These are phyloP conservation scores for Alca torda DNA, from an alignment of 2,797 vertebrate genomes.

Conservation along the genomic window DNA sequence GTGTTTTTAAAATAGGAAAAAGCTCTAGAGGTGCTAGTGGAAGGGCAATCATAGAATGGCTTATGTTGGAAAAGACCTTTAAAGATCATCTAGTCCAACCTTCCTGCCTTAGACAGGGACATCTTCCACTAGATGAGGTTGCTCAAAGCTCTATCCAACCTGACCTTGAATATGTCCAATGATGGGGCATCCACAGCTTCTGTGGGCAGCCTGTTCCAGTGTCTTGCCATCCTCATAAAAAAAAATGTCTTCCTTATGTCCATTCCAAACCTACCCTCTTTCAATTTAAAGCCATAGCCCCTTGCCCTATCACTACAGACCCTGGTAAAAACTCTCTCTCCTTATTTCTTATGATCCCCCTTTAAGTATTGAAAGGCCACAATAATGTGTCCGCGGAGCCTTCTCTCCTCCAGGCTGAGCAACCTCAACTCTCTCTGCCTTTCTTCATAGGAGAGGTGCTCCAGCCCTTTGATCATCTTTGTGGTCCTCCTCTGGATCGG, in stretches of 20 bases:
- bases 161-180: background rate
- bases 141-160: background rate
- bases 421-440: background rate
- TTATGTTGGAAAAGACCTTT: background rate
- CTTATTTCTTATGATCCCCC: background rate
- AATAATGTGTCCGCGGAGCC: fast-evolving
- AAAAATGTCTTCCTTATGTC: background rate
- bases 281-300: background rate
- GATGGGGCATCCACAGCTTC: background rate
- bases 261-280: background rate
- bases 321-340: background rate
- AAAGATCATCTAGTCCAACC: background rate
- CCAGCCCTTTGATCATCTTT: background rate
- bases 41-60: background rate
- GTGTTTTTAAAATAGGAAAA: background rate
- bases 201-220: background rate
- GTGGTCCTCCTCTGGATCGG: fast-evolving
- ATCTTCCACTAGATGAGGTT: background rate
- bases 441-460: background rate
- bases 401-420: background rate
- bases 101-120: background rate
- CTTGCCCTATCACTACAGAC: background rate
- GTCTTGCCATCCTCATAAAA: background rate
- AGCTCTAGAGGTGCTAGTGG: background rate
- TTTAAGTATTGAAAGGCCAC: background rate